Evolutionary conservation across 2,797 vertebrate species (phyloP).

Genomic region (Telmatherina bonti): DNA sequence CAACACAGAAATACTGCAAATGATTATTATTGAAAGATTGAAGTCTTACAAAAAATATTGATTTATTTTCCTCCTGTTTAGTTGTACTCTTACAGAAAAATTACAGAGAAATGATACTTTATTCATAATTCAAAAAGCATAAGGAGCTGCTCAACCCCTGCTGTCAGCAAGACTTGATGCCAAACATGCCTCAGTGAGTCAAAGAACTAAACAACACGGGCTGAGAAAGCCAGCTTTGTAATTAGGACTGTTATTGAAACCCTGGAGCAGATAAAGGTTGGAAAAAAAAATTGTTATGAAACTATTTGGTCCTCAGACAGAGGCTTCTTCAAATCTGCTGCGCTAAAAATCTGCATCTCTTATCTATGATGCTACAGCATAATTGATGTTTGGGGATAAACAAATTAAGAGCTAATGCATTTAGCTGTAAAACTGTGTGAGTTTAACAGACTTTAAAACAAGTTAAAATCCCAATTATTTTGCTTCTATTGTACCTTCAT

Average conservation of each 20-base stretch:
- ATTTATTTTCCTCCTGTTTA: background rate
- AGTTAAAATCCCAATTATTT: background rate
- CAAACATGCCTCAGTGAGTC: background rate
- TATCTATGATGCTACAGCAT: background rate
- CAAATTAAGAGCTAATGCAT: background rate
- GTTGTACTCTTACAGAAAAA: background rate
- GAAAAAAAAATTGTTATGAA: background rate
- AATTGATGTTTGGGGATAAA: background rate
- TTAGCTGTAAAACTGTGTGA: background rate
- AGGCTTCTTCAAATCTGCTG: background rate
- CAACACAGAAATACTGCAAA: background rate
- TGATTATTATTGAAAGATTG: no score
- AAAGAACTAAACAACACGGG: background rate
- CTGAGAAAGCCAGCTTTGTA: background rate
- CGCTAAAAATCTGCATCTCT: background rate
- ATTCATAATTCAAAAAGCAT: background rate
- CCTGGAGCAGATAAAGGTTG: background rate
- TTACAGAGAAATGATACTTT: background rate
- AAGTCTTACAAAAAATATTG: background rate
- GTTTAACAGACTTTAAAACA: background rate
- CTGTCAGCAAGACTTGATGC: background rate
- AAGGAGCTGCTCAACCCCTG: background rate
- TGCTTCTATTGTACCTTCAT: conserved; percentile 88
- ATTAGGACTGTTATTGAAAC: background rate
- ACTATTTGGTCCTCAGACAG: background rate